Conservation (phyloP, 2,888 invertebrate genomes). For the Saturnia japonica region DNA sequence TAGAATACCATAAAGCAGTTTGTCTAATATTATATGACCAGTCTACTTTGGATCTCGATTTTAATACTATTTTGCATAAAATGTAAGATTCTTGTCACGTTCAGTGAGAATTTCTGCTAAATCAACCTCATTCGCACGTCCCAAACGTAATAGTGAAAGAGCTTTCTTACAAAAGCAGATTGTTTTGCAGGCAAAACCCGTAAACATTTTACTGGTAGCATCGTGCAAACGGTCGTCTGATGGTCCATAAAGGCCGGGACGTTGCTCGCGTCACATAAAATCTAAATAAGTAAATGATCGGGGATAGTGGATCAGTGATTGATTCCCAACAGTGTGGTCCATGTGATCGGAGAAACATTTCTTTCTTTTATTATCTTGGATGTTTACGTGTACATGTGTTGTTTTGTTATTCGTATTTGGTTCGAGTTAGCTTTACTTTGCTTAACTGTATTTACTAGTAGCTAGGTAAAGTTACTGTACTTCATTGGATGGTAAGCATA, state of each 20-base stretch:
- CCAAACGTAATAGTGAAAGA: constrained; percentile 7
- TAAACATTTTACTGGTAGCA: constrained; percentile 26
- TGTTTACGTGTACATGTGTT: too few relatives aligned
- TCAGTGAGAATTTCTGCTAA: neutral
- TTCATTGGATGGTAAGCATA: too few relatives aligned
- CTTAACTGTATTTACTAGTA: too few relatives aligned
- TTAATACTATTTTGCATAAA: constrained; percentile 12
- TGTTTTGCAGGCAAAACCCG: constrained; percentile 15
- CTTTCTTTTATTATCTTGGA: neutral
- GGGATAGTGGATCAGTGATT: constrained; percentile 65
- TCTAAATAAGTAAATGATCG: constrained; percentile 70
- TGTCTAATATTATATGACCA: neutral
- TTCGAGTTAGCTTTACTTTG: too few relatives aligned
- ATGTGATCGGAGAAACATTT: constrained; percentile 27
- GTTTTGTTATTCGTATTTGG: too few relatives aligned
- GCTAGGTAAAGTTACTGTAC: too few relatives aligned
- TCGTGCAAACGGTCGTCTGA: constrained; percentile 44
- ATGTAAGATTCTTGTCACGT: constrained; percentile 3
- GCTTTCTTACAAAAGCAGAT: constrained; percentile 18
- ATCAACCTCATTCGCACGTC: constrained; percentile 1
- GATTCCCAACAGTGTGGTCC: constrained; percentile 48
- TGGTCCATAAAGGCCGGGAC: constrained; percentile 55
- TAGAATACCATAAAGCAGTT: neutral
- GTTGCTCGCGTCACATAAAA: constrained; percentile 55
- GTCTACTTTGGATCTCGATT: neutral